Evolutionary conservation across 30 jellyfish, hydroid and myxozoan species (phyloP).

Genomic region (Hydractinia symbiolongicarpus): DNA sequence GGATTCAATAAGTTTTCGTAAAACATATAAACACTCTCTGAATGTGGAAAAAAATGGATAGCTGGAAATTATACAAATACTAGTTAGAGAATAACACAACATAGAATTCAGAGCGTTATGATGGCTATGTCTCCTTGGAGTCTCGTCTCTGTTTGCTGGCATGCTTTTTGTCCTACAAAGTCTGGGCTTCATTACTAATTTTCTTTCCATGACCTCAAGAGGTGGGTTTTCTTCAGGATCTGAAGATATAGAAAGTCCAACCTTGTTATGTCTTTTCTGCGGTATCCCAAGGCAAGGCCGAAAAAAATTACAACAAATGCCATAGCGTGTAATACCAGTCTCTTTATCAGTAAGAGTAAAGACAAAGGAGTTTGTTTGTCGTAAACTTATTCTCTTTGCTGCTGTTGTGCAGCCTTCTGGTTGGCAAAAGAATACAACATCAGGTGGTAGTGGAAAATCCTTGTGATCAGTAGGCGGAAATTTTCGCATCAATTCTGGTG

Average conservation of each 20-base stretch:
- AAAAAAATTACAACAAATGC: conserved; percentile 81
- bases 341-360: conserved; percentile 84
- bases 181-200: neutral
- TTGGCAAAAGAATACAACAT: conserved; percentile 87
- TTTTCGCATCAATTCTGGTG: conserved; percentile 76
- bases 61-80: conserved; percentile 73
- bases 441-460: conserved; percentile 85
- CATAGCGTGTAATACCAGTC: conserved; percentile 82
- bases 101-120: conserved; percentile 19
- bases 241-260: neutral
- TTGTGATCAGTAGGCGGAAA: conserved; percentile 59
- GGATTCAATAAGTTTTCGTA: conserved; percentile 69
- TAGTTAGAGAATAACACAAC: conserved; percentile 66
- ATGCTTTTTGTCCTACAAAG: neutral
- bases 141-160: conserved; percentile 1
- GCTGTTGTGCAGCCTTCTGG: conserved; percentile 95
- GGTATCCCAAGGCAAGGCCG: conserved; percentile 68
- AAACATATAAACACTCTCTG: conserved; percentile 79
- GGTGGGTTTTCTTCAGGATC: neutral
- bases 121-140: neutral
- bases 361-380: conserved; percentile 74
- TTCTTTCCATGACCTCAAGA: neutral
- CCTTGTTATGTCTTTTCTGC: conserved; percentile 9
- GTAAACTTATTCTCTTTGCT: conserved; percentile 68
- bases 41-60: conserved; percentile 76